These are phyloP conservation scores for Pedetes capensis DNA, from an alignment of 2,113 vertebrate species.

Conservation along the genomic window DNA sequence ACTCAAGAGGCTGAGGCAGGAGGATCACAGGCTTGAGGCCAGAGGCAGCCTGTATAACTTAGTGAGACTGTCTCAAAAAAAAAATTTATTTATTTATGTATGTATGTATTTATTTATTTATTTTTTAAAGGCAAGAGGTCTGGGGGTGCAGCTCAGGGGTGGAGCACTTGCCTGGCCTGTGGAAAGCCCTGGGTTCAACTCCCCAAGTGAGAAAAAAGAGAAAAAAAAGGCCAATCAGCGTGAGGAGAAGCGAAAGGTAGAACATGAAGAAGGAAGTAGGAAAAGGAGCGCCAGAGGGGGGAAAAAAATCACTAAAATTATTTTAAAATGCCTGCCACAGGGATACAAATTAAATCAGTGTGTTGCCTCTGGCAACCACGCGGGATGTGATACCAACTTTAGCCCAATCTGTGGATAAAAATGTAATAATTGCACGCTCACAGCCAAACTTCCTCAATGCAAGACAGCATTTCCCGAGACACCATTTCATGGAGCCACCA, in stretches of 20 bases:
- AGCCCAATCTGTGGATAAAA: constrained; percentile 43
- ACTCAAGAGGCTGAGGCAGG: no score
- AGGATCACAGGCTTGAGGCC: no score
- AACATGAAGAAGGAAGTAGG: background rate
- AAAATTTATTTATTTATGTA: no score
- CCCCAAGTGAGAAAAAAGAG: no score
- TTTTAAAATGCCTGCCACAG: background rate
- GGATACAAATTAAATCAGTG: constrained; percentile 33
- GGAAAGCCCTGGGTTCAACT: no score
- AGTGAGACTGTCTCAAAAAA: no score
- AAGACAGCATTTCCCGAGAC: background rate
- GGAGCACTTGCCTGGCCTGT: no score
- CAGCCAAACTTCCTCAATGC: constrained; percentile 6
- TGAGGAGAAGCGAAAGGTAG: background rate
- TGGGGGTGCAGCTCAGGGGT: no score
- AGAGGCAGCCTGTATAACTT: no score
- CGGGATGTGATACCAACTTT: constrained; percentile 13
- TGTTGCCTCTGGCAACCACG: constrained; percentile 44
- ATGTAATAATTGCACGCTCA: constrained; percentile 28
- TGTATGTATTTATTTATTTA: no score
- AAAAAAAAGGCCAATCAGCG: no score
- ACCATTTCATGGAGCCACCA: background rate
- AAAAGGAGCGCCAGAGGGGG: background rate
- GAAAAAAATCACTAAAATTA: background rate
- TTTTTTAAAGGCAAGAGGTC: no score